Base-by-base conservation (phyloP, 2,797 vertebrate species). In the Cossypha niveicapilla region DNA sequence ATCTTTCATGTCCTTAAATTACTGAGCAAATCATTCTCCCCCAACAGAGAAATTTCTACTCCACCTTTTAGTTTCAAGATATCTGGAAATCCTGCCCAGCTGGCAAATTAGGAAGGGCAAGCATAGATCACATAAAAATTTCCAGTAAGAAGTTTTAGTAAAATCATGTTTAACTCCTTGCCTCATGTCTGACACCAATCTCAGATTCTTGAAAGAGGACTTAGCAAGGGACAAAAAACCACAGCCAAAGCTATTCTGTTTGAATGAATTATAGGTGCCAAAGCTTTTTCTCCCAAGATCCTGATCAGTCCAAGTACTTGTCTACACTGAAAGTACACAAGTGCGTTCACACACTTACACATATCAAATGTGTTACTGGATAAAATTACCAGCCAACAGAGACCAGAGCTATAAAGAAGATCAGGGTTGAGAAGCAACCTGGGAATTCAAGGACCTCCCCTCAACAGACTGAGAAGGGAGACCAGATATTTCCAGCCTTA, bases 301-400 rank as follows among this genome's bases (percentile, higher is more conserved):
- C 57, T 57, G 58, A 83, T 93, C 58, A 73, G 42, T 81, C 42
- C 54, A 74, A 82, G 50, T 32, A 14, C 50, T 76, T 73, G 45
- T 88, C 90, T 90, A 54, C 17, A 13, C 22, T 62, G 47, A 80
- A 66, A 82, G 56, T 80, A 84, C 77, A 81, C 25, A 67, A 72
- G n/a, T 7, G 3, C 45, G 47, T 86, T 90, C 70, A 66, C 53
- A 86, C 65, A 16, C 42, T 74, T 61, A 53, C 19, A 88, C 22
- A 11, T 86, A 82, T 42, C 39, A n/a, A 85, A 58, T 45, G 42
- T 78, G 81, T 90, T 87, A 30, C 5, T 19, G 56, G 79, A 57
- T 95, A 94, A 94, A 96, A 95, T 86, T 92, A 79, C 72, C 51
- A 79, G 63, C 19, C 82, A 85, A 17, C 45, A 87, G 80, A 95